Base-by-base conservation (phyloP, 2,113 vertebrate genomes). In the Dipodomys spectabilis region DNA sequence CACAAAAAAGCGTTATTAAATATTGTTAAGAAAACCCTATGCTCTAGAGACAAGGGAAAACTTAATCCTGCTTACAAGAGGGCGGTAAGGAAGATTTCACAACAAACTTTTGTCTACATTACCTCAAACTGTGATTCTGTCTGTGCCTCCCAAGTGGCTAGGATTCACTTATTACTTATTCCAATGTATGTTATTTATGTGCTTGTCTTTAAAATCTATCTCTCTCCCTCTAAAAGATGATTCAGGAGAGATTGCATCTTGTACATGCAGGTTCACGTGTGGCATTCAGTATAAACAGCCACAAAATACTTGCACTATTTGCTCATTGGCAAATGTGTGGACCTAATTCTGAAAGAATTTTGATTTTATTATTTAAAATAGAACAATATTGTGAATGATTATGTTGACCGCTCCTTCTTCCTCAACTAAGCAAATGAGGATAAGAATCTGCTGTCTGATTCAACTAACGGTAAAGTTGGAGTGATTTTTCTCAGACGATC, bases 1-100 rank as follows among this genome's bases (percentile, higher is more conserved):
- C 57, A 64, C 67, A 83, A 62, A 39, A 89, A 88, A 93, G 35
- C 84, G 28, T 53, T 84, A 86, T 39, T 71, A 79, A 95, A 88
- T 88, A 91, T 90, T 79, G 85, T 74, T 67, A 75, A 80, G 72
- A 92, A 92, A 71, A 71, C 11, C 44, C 49, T 71, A 28, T 53
- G 23, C 32, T 77, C 12, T 13, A 78, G 71, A 73, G 8, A 57
- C 64, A 84, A 89, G 23, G 64, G 20, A n/a, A 68, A 73, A 87
- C 92, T 90, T 73, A 84, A 90, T 82, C 45, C 45, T 53, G 3
- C 35, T 39, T 75, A 10, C 15, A 44, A 45, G 35, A 11, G 0
- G 32, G 18, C 44, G 7, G 13, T 5, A 30, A 10, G 22, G 23
- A 35, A 60, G 32, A 64, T 7, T 45, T 64, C 44, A 77, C 5